phyloP scores from a whole-genome alignment of 1,140 invertebrate species.

The Telenomus remus region DNA sequence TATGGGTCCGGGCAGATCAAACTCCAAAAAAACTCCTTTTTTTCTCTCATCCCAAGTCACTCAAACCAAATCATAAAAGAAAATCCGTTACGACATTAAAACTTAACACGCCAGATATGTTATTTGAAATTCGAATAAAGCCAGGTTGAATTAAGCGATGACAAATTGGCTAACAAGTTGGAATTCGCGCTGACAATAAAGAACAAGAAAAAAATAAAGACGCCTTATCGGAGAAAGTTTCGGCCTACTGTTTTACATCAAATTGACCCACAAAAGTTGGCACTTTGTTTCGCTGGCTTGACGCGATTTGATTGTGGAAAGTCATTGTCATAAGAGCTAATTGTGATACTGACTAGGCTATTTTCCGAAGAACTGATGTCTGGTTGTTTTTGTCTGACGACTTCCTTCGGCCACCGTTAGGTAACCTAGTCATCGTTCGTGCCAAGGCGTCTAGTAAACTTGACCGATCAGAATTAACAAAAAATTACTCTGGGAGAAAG shows the following conservation, averaged over 20 bases:
- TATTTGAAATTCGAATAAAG: too few relatives aligned
- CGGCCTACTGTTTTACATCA: constrained; percentile 13
- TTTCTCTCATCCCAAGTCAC: too few relatives aligned
- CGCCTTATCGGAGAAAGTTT: constrained; percentile 43
- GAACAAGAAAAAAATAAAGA: constrained; percentile 3
- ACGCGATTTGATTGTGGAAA: constrained; percentile 28
- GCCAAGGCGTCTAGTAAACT: constrained; percentile 43
- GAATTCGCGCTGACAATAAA: neutral
- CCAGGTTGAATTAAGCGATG: too few relatives aligned
- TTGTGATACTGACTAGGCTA: constrained; percentile 18
- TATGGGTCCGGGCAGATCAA: too few relatives aligned
- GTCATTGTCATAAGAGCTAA: constrained; percentile 40
- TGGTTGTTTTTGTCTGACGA: constrained; percentile 50
- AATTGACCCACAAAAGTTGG: constrained; percentile 28
- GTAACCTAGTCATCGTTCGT: constrained; percentile 54
- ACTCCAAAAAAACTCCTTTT: too few relatives aligned
- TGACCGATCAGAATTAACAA: constrained; percentile 34
- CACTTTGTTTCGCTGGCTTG: constrained; percentile 21
- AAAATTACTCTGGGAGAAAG: neutral
- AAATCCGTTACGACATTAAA: too few relatives aligned
- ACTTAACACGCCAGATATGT: too few relatives aligned
- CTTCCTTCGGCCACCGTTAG: constrained; percentile 63
- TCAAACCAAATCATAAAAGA: too few relatives aligned
- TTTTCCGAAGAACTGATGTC: constrained; percentile 1
- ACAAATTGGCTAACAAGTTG: too few relatives aligned